These are phyloP conservation scores for Nasonia vitripennis DNA, from an alignment of 1,140 invertebrate genomes.

Conservation along the genomic window DNA sequence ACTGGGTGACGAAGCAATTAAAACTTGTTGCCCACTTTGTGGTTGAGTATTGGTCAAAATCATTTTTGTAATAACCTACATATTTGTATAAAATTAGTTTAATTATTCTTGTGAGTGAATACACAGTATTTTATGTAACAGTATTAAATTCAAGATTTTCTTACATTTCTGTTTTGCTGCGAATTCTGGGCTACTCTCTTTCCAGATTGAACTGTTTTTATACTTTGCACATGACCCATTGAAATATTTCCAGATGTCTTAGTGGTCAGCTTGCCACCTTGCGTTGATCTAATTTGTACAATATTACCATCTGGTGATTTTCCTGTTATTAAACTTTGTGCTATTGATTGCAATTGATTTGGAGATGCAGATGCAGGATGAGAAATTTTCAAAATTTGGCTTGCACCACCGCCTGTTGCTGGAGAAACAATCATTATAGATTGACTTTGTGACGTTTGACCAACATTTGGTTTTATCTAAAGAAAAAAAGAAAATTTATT, in stretches of 20 bases:
- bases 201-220: slow-evolving; percentile 65
- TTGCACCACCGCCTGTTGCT: slow-evolving; percentile 68
- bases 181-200: slow-evolving; percentile 67
- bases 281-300: slow-evolving; percentile 70
- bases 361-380: slow-evolving; percentile 70
- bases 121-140: background rate
- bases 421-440: slow-evolving; percentile 74
- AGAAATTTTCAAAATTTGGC: slow-evolving; percentile 73
- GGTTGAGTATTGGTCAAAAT: slow-evolving; percentile 76
- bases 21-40: slow-evolving; percentile 66
- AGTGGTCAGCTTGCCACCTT: slow-evolving; percentile 55
- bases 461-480: slow-evolving; percentile 66
- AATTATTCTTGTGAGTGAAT: slow-evolving; percentile 2
- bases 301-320: slow-evolving; percentile 73
- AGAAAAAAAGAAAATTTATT: slow-evolving; percentile 35
- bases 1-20: slow-evolving; percentile 67
- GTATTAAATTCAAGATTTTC: slow-evolving; percentile 37
- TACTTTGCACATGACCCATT: slow-evolving; percentile 66
- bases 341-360: slow-evolving; percentile 70
- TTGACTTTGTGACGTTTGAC: slow-evolving; percentile 68
- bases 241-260: slow-evolving; percentile 64
- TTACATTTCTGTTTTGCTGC: slow-evolving; percentile 69
- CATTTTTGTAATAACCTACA: slow-evolving; percentile 77
- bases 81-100: background rate
- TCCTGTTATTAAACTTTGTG: slow-evolving; percentile 71